Percentiles rank a stretch among this genome's conserved stretches.
phyloP scores from a whole-genome alignment of 2,797 vertebrate species.

The Protosalanx chinensis region DNA sequence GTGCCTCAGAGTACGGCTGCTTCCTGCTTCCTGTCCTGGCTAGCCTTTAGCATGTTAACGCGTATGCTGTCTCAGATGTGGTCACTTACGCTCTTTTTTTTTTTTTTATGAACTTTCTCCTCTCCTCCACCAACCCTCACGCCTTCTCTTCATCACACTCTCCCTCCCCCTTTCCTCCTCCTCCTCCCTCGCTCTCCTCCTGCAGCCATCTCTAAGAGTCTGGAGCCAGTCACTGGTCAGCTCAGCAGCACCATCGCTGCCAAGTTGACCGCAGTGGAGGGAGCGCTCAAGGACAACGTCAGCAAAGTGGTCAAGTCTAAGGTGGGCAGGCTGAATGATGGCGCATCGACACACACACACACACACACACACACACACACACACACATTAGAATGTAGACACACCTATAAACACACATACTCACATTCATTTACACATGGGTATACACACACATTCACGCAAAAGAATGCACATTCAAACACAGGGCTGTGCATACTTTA shows the following conservation, averaged over 20 bases:
- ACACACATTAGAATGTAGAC: background rate
- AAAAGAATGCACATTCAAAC: background rate
- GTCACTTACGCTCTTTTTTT: background rate
- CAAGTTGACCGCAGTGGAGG: constrained; percentile 88
- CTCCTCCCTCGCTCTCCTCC: constrained; percentile 14
- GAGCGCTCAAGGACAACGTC: constrained; percentile 88
- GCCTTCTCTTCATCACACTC: background rate
- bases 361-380: too few relatives aligned
- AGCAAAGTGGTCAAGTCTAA: constrained; percentile 94
- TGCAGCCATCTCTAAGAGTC: constrained; percentile 87
- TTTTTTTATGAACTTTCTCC: constrained; percentile 5
- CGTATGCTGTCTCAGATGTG: background rate
- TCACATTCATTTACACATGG: background rate
- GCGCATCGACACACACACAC: background rate
- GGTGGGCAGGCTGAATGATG: constrained; percentile 63
- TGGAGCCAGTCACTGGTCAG: constrained; percentile 88
- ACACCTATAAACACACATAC: background rate
- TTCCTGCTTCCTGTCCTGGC: background rate
- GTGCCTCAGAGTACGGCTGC: constrained; percentile 84
- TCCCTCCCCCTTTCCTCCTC: constrained; percentile 7
- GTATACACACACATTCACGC: too few relatives aligned
- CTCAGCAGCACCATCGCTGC: constrained; percentile 82
- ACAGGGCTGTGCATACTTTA: too few relatives aligned
- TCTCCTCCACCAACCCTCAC: constrained; percentile 5
- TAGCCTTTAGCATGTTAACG: background rate